phyloP scores from a whole-genome alignment of 2,888 invertebrate genomes.

The Ennomos erosarius region DNA sequence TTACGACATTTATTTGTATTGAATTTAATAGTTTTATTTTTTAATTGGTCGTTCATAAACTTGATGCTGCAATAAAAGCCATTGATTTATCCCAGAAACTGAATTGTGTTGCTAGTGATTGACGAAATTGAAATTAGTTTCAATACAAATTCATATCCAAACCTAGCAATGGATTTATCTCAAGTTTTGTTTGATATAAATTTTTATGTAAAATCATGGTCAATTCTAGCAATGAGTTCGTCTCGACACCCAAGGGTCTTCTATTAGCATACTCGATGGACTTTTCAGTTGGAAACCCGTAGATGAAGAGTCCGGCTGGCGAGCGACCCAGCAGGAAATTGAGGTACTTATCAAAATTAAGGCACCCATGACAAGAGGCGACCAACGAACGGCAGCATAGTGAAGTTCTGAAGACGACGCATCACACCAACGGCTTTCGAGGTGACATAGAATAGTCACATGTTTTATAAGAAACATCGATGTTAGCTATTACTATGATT shows the following conservation, averaged over 20 bases:
- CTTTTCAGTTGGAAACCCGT: slow-evolving; percentile 80
- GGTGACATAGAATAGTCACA: slow-evolving; percentile 79
- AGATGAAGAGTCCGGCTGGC: slow-evolving; percentile 54
- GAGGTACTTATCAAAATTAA: slow-evolving; percentile 82
- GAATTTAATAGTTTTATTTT: slow-evolving; percentile 10
- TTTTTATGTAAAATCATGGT: slow-evolving; percentile 16
- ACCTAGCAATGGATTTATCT: no score
- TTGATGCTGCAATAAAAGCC: slow-evolving; percentile 61
- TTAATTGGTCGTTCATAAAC: slow-evolving; percentile 39
- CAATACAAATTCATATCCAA: no score
- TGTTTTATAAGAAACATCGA: slow-evolving; percentile 51
- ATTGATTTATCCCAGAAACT: slow-evolving; percentile 50
- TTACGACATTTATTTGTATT: slow-evolving; percentile 11
- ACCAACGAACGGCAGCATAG: slow-evolving; percentile 35
- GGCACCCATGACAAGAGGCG: slow-evolving; percentile 53
- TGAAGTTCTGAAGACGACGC: slow-evolving; percentile 38
- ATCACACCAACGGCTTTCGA: slow-evolving; percentile 63
- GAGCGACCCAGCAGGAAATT: slow-evolving; percentile 43
- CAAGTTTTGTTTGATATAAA: not conserved
- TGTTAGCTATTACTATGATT: slow-evolving; percentile 50
- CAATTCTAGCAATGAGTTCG: slow-evolving; percentile 51
- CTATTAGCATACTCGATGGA: slow-evolving; percentile 81
- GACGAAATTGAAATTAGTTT: slow-evolving; percentile 20
- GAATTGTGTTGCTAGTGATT: slow-evolving; percentile 61
- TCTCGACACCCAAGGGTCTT: slow-evolving; percentile 55